Evolutionary conservation across 64 coral and sea anemone species (phyloP), one percentile per base, ranked within the genome.

Genomic region (Hydrozoanthus tunicans): DNA sequence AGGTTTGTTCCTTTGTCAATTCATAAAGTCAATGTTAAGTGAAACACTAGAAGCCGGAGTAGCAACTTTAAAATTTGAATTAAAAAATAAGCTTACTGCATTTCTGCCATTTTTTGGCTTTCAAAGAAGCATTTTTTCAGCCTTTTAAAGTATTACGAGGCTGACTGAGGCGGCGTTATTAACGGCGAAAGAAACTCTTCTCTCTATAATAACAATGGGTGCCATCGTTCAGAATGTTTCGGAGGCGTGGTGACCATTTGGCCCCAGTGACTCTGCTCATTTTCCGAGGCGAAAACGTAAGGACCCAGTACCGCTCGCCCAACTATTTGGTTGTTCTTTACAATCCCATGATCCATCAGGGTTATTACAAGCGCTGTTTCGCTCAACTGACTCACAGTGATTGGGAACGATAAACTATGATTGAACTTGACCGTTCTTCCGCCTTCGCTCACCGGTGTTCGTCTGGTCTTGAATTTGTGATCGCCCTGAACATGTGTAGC

Each of bases 261-360:
- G 5, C 94, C 94, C 94, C 94, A 96, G 88, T 96, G 94, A 53
- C 85, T 96, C 52, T 90, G 77, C 23, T 96, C 94, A 32, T 57
- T 86, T 26, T 91, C 92, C 26, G 79, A 90, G 55, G 73, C 94
- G 59, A 74, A 90, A 7, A 96, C 73, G 10, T 84, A 84, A 4
- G 92, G 94, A 1, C 94, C 92, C 20, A 96, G 67, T 60, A 93
- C 74, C 4, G 73, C 81, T 64, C 94, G 94, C 23, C 94, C 94
- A 80, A 93, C 82, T 12, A 89, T 85, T 27, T 79, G 84, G 58
- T 85, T 81, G 63, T 82, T 85, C 7, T 89, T 66, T 72, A 96
- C 77, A 25, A 80, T 93, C 9, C 88, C 88, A 62, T 90, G 72
- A 61, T 93, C 90, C 71, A 96, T 68, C 5, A 96, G 89, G 62